Conservation (phyloP, 2,113 vertebrate species). For the Ophthalmolycus amberensis region DNA sequence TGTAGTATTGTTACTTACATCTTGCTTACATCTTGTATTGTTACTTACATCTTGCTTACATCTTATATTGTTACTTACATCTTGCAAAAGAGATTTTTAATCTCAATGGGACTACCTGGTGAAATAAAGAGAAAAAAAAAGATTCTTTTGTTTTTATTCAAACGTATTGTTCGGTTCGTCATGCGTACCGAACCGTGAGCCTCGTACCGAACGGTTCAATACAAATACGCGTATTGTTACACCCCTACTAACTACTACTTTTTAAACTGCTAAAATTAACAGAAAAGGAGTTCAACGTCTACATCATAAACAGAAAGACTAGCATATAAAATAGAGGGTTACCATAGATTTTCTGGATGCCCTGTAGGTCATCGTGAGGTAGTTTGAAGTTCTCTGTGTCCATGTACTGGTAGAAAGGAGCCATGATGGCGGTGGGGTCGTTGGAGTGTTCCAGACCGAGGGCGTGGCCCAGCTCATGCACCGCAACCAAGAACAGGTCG, state of each 20-base stretch:
- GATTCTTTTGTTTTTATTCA: no score
- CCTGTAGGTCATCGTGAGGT: constrained; percentile 87
- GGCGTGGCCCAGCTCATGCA: constrained; percentile 86
- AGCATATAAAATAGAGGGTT: constrained; percentile 18
- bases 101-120: no score
- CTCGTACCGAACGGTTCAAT: no score
- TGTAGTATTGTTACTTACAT: no score
- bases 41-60: no score
- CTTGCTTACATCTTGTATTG: no score
- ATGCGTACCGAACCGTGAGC: no score
- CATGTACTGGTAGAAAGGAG: constrained; percentile 88
- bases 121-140: no score
- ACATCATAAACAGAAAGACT: neutral
- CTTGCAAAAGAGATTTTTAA: no score
- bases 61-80: no score
- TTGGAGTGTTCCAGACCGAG: constrained; percentile 87
- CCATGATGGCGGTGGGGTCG: constrained; percentile 87
- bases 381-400: constrained; percentile 86
- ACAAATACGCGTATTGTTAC: no score
- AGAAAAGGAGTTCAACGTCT: neutral
- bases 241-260: neutral
- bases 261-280: neutral
- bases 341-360: constrained; percentile 89
- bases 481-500: constrained; percentile 86
- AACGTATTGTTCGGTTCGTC: no score